A percentile compares a stretch with the other conserved stretches of the same genome.
Evolutionary conservation across 2,888 invertebrate species (phyloP).

Genomic region (Napeogenes sylphis): DNA sequence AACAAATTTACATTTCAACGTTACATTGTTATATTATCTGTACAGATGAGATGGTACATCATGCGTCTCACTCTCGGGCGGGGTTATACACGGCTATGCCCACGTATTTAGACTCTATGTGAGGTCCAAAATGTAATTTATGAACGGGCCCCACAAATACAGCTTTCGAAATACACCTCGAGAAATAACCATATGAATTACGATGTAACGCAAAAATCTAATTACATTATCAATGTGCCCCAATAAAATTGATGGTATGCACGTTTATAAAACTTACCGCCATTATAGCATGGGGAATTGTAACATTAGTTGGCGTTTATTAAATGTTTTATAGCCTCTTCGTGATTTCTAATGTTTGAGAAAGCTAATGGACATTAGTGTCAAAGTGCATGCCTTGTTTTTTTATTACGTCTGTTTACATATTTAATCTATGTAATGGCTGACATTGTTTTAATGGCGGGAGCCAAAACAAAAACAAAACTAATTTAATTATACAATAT

Average conservation of each 20-base stretch:
- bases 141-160: slow-evolving; percentile 67
- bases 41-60: slow-evolving; percentile 23
- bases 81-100: slow-evolving; percentile 53
- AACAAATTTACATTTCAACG: slow-evolving; percentile 20
- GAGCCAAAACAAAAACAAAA: background rate
- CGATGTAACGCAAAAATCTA: slow-evolving; percentile 43
- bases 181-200: slow-evolving; percentile 49
- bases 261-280: slow-evolving; percentile 19
- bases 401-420: slow-evolving; percentile 19
- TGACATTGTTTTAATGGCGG: background rate
- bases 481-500: background rate
- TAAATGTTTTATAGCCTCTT: slow-evolving; percentile 52
- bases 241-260: slow-evolving; percentile 25
- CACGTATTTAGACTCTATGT: slow-evolving; percentile 67
- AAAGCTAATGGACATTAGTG: slow-evolving; percentile 29
- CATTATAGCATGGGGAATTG: slow-evolving; percentile 33
- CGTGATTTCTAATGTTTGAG: slow-evolving; percentile 45
- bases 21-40: slow-evolving; percentile 22
- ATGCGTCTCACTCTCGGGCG: slow-evolving; percentile 58
- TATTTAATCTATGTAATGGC: slow-evolving; percentile 13
- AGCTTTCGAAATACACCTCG: slow-evolving; percentile 55
- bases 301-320: slow-evolving; percentile 44
- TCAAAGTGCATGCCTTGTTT: slow-evolving; percentile 34
- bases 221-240: slow-evolving; percentile 39
- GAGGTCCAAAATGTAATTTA: slow-evolving; percentile 71